Base-by-base conservation (phyloP, 2,888 invertebrate species). In the Andrena flavipes region DNA sequence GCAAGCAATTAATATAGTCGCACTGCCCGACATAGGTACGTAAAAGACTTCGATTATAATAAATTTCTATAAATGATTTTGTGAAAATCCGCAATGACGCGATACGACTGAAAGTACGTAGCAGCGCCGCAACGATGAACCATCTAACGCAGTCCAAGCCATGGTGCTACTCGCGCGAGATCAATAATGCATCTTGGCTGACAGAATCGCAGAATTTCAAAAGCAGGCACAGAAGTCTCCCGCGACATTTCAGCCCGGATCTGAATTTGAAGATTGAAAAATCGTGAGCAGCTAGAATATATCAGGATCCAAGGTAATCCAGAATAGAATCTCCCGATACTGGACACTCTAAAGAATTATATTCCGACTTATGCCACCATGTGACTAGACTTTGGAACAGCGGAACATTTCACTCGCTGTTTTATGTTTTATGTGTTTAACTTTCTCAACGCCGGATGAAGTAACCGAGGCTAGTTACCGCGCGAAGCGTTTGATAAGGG, bases 121-220 rank as follows among this genome's bases (percentile, higher is more conserved):
- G 8, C n/a, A 49, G 26, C 51, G n/a, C 48, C 48, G 23, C 49
- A 59, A n/a, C 72, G 73, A 76, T 76, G 82, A 82, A 76, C 54
- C 76, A 33, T 76, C 76, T 84, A 84, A 80, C 83, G 72, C 62
- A 75, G 51, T 30, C 56, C 33, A 49, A 80, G 71, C 71, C 51
- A 74, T 74, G 76, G 67, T 79, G 70, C 72, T 62, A 68, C 67
- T 76, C 62, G 70, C 33, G 63, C 30, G 74, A 81, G 84, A 84
- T 85, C 85, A 76, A 85, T 85, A 85, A 81, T 78, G 70, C 81
- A 84, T 59, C 74, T 81, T 84, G 64, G 71, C 65, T 42, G 67
- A 49, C 68, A 42, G 60, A 62, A 82, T 74, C 60, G 56, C 26
- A 26, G 10, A 56, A 8, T 23, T 56, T 26, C 56, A 56, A 23